Evolutionary conservation across 2,797 vertebrate genomes (phyloP).

Genomic region (Rhinoraja longicauda): DNA sequence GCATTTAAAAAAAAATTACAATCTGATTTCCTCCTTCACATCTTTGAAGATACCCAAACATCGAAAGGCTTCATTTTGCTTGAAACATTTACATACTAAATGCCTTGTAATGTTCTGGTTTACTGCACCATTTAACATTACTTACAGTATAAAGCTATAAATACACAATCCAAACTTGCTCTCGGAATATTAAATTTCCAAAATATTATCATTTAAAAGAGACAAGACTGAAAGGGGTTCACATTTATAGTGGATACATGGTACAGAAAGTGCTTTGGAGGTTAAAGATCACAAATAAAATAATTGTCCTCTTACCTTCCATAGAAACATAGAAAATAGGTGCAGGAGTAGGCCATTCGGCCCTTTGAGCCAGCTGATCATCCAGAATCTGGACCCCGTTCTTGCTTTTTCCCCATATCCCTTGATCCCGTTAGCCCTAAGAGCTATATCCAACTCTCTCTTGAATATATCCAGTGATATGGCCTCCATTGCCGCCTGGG

Average conservation of each 20-base stretch:
- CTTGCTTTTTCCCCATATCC: no score
- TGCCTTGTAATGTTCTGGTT: slow-evolving; percentile 20
- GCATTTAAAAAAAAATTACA: neutral
- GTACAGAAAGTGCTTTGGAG: neutral
- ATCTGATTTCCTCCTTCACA: neutral
- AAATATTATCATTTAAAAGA: slow-evolving; percentile 27
- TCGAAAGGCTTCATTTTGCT: slow-evolving; percentile 16
- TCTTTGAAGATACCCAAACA: slow-evolving; percentile 15
- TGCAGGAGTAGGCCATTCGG: no score
- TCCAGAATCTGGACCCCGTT: no score
- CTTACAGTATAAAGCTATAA: slow-evolving; percentile 24
- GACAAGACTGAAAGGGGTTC: slow-evolving; percentile 9
- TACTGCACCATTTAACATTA: slow-evolving; percentile 32
- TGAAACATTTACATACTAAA: slow-evolving; percentile 1
- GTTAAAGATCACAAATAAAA: neutral
- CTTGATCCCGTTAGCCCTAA: no score
- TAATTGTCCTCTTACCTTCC: neutral
- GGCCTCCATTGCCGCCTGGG: no score
- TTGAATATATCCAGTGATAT: no score
- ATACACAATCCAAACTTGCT: neutral
- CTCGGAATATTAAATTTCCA: slow-evolving; percentile 31
- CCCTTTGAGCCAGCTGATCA: no score
- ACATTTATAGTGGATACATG: neutral
- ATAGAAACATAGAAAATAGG: no score
- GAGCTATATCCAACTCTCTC: no score